Percentiles rank a stretch among this genome's conserved stretches.
Conservation (phyloP, 2,888 invertebrate genomes). For the Muschampia plurimacula region DNA sequence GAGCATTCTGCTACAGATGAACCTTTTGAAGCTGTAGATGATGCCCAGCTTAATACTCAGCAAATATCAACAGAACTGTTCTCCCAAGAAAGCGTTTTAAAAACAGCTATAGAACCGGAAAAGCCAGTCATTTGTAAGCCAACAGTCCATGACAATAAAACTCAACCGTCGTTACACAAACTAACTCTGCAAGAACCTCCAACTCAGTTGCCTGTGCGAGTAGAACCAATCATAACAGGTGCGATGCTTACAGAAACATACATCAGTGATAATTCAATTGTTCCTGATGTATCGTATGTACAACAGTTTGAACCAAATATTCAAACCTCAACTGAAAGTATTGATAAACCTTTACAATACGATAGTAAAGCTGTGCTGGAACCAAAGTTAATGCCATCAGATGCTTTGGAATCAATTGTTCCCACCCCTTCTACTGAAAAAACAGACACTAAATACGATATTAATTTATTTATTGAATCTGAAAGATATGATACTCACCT, state of each 20-base stretch:
- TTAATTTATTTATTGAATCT: conserved; percentile 64
- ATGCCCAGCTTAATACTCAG: neutral
- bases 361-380: conserved; percentile 56
- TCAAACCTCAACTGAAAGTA: conserved; percentile 58
- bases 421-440: conserved; percentile 36
- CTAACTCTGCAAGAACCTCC: conserved; percentile 52
- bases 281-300: conserved; percentile 60
- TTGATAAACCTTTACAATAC: conserved; percentile 55
- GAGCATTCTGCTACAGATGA: neutral
- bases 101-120: neutral
- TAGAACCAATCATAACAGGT: conserved; percentile 58
- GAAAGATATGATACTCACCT: conserved; percentile 65
- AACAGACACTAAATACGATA: conserved; percentile 54
- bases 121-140: neutral
- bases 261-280: conserved; percentile 50
- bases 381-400: conserved; percentile 63
- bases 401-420: conserved; percentile 47
- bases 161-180: conserved; percentile 43
- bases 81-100: neutral
- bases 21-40: neutral
- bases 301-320: conserved; percentile 60
- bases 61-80: neutral
- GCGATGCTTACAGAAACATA: conserved; percentile 59
- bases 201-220: conserved; percentile 55
- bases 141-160: neutral